Evolutionary conservation across 53 echinoderm and acorn worm species (phyloP), one percentile per base, ranked within the genome.

Genomic region (Henricia sp.): DNA sequence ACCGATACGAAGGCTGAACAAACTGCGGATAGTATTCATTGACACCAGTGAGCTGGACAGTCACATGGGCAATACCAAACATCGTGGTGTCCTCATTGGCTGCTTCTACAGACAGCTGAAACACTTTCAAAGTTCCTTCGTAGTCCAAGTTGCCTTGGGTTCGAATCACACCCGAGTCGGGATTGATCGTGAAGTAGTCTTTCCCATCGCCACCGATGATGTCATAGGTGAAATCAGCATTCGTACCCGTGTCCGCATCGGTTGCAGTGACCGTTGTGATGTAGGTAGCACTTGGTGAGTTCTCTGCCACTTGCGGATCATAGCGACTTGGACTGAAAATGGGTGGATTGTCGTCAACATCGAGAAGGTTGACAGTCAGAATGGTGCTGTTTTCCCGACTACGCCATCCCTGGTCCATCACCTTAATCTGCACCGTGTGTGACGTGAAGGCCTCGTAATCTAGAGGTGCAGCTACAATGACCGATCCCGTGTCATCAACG

Each of bases 141-240:
- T 88, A 97, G 50, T 97, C 92, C 36, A 97, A 78, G 43, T 90
- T 92, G 5, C 97, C 97, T 32, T 97, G 97, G 27, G 97, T 94
- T 28, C 75, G 78, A 39, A 97, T 90, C 8, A 83, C 75, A 29
- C 97, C 97, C 25, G 84, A 83, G 5, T 88, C 52, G 20, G 48
- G 36, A 68, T 90, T 54, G 21, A 97, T 90, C 10, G 88, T 92
- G 72, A 97, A 97, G 55, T 62, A 90, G 56, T 94, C 85, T 34
- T 58, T 86, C 13, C 96, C 96, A 71, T 86, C 69, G 11, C 94
- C 97, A 30, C 94, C 94, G 42, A 87, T 85, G 83, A 97, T 94
- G 41, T 71, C 82, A 68, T 94, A 97, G 19, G 85, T 76, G 68
- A 97, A 94, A n/a, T 75, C 85, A 28, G 91, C 90, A 83, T 93